Percentiles rank a stretch among this genome's conserved stretches.
Evolutionary conservation across 2,113 vertebrate species (phyloP).

Genomic region (Xiphophorus couchianus): DNA sequence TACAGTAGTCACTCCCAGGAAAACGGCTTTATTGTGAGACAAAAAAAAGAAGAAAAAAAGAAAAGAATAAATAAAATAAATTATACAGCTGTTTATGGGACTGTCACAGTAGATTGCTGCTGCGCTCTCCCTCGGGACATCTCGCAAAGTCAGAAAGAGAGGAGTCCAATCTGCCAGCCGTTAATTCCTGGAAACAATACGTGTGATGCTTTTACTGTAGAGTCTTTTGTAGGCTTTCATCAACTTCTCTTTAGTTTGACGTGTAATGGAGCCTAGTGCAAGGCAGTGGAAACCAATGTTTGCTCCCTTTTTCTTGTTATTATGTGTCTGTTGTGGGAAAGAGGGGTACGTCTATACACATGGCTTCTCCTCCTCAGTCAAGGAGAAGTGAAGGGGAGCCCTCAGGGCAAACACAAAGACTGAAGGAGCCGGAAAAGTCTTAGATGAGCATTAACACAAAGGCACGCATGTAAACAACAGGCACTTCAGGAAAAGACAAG

Average conservation of each 20-base stretch:
- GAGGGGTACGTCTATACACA: slow-evolving; percentile 54
- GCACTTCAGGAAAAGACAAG: slow-evolving; percentile 12
- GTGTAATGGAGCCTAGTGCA: slow-evolving; percentile 36
- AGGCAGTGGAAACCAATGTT: slow-evolving; percentile 36
- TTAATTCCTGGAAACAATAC: slow-evolving; percentile 45
- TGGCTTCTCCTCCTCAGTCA: slow-evolving; percentile 63
- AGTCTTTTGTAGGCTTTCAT: slow-evolving; percentile 36
- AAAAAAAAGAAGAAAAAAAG: not conserved
- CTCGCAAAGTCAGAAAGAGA: slow-evolving; percentile 24
- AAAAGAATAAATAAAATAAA: slow-evolving; percentile 2
- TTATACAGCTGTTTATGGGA: slow-evolving; percentile 25
- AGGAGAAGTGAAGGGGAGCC: slow-evolving; percentile 62
- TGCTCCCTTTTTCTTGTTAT: slow-evolving; percentile 45
- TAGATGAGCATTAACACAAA: slow-evolving; percentile 48
- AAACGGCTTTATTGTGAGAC: slow-evolving; percentile 25
- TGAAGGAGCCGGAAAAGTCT: slow-evolving; percentile 53
- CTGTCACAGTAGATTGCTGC: slow-evolving; percentile 13
- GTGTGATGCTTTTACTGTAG: slow-evolving; percentile 33
- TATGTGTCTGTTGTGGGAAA: slow-evolving; percentile 43
- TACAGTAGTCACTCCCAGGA: slow-evolving; percentile 8
- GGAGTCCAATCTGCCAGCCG: slow-evolving; percentile 24
- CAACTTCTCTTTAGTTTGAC: slow-evolving; percentile 36
- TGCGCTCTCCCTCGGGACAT: slow-evolving; percentile 25
- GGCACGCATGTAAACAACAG: slow-evolving; percentile 30
- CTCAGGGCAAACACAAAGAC: slow-evolving; percentile 65